These are phyloP conservation scores for Cyprinodon brontotheroides DNA, from an alignment of 2,113 vertebrate genomes.

Conservation along the genomic window DNA sequence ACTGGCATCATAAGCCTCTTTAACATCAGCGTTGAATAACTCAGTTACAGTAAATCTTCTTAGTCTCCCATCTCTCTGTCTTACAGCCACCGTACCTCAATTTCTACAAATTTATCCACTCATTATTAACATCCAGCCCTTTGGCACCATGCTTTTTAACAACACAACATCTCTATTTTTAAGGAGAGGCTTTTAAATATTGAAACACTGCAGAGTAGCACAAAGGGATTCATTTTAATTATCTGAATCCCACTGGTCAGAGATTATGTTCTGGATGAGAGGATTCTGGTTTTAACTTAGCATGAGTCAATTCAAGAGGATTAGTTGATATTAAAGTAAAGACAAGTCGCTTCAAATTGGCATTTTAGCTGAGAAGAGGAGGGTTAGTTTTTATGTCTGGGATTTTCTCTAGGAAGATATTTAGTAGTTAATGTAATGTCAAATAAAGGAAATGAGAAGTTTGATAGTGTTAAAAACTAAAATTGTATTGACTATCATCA, in stretches of 20 bases:
- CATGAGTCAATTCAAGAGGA: neutral
- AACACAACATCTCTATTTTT: neutral
- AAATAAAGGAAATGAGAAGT: neutral
- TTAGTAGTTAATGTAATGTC: neutral
- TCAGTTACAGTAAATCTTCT: slow-evolving; percentile 87
- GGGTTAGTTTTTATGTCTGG: neutral
- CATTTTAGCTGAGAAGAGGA: neutral
- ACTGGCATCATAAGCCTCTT: slow-evolving; percentile 85
- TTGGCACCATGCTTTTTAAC: neutral
- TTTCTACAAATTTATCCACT: neutral
- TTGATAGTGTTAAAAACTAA: neutral
- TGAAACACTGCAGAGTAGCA: neutral
- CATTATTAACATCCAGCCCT: neutral
- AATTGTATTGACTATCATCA: neutral
- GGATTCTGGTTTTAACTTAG: neutral
- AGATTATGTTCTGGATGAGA: slow-evolving; percentile 1
- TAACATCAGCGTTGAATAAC: slow-evolving; percentile 94
- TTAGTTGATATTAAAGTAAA: neutral
- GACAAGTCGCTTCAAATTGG: neutral
- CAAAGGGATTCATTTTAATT: neutral
- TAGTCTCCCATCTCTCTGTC: slow-evolving; percentile 65
- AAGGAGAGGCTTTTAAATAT: neutral
- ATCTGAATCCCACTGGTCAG: neutral
- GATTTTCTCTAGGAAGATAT: neutral
- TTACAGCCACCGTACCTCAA: slow-evolving; percentile 6